These are phyloP conservation scores for Danio tinwini DNA, from an alignment of 2,797 vertebrate species.

Conservation along the genomic window DNA sequence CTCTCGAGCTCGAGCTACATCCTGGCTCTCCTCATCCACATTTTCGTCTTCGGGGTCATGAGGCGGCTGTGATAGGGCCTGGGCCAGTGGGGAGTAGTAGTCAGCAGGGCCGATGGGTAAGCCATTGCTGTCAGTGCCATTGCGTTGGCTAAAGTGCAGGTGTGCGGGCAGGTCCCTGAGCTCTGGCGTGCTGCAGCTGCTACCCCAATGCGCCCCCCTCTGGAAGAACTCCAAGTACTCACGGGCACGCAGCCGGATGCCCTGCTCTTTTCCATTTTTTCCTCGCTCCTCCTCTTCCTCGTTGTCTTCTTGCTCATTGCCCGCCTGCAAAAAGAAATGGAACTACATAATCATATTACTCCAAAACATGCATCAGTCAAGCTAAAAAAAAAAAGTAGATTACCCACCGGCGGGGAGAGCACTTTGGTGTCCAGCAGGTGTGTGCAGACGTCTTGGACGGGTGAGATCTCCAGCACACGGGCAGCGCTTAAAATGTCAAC, in stretches of 20 bases:
- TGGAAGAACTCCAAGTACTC: constrained; percentile 99
- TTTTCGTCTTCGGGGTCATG: constrained; percentile 80
- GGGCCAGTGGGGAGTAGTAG: constrained; percentile 78
- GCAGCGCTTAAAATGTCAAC: constrained; percentile 93
- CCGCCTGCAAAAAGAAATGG: constrained; percentile 66
- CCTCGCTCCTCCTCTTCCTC: constrained; percentile 63
- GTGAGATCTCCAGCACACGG: constrained; percentile 91
- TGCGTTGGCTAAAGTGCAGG: constrained; percentile 84
- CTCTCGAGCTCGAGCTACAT: constrained; percentile 74
- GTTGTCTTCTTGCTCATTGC: constrained; percentile 76
- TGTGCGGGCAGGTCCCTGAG: constrained; percentile 84
- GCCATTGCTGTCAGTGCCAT: constrained; percentile 85
- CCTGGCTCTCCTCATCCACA: constrained; percentile 83
- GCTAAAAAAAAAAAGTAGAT: neutral
- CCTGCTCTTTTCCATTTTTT: constrained; percentile 82
- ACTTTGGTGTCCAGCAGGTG: constrained; percentile 95
- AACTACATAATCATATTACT: neutral
- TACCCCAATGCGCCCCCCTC: constrained; percentile 86
- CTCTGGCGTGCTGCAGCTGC: constrained; percentile 86
- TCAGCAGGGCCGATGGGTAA: constrained; percentile 73
- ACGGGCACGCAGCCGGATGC: constrained; percentile 90
- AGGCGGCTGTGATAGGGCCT: constrained; percentile 80
- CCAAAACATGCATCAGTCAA: neutral
- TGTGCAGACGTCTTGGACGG: constrained; percentile 93
- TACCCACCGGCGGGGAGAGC: constrained; percentile 82